Percentiles rank a stretch among this genome's conserved stretches.
These are phyloP conservation scores for Panorpa germanica DNA, from an alignment of 2,888 invertebrate genomes.

Conservation along the genomic window DNA sequence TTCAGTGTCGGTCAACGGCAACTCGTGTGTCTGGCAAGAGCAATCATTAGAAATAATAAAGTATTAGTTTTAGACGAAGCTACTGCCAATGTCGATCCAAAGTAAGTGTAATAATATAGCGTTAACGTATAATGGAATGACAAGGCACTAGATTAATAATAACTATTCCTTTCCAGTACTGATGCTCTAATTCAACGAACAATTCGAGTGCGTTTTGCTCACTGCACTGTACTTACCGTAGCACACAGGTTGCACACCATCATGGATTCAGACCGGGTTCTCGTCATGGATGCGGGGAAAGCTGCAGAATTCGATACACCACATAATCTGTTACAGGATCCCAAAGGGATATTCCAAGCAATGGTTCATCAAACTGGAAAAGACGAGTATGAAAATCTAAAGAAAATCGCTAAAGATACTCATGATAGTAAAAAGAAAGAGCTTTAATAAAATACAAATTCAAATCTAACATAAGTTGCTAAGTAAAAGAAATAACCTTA, in stretches of 20 bases:
- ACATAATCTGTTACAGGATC: slow-evolving; percentile 32
- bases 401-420: slow-evolving; percentile 11
- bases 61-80: slow-evolving; percentile 55
- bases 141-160: background rate
- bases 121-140: background rate
- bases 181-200: slow-evolving; percentile 63
- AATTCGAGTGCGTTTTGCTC: slow-evolving; percentile 48
- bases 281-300: slow-evolving; percentile 61
- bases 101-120: slow-evolving; percentile 14
- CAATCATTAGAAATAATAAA: slow-evolving; percentile 56
- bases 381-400: slow-evolving; percentile 13
- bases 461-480: too few relatives aligned
- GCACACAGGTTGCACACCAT: slow-evolving; percentile 79
- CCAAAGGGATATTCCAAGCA: slow-evolving; percentile 33
- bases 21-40: slow-evolving; percentile 65
- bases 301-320: slow-evolving; percentile 49
- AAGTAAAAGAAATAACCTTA: too few relatives aligned
- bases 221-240: slow-evolving; percentile 69
- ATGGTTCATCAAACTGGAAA: slow-evolving; percentile 44
- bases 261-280: slow-evolving; percentile 68
- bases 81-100: slow-evolving; percentile 41
- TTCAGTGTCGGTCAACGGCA: slow-evolving; percentile 44
- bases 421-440: too few relatives aligned
- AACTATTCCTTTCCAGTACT: slow-evolving; percentile 23
- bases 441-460: too few relatives aligned